Evolutionary conservation across 2,888 invertebrate genomes (phyloP), one percentile per base, ranked within the genome.

Genomic region (Erebia epiphron): DNA sequence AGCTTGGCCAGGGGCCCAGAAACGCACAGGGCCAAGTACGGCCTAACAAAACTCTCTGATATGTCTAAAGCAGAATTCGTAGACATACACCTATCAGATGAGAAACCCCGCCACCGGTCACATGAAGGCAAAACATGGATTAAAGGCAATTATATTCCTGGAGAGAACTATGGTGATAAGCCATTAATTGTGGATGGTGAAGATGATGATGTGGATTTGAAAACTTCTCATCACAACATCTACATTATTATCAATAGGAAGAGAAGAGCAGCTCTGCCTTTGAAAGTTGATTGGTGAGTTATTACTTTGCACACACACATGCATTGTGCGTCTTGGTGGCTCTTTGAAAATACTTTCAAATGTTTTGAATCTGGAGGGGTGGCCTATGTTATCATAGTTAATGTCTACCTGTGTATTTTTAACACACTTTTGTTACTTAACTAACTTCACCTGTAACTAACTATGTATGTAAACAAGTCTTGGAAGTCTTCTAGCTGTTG

Each of bases 41-140:
- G 96, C 2, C 79, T 95, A 0, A 96, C 95, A 1, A 89, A 90
- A 68, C 94, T 95, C 74, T 94, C 96, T 5, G 95, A 96, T 78
- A 88, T 96, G 86, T 95, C 95, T 8, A 91, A 93, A 75, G 85
- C 91, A 9, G 96, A 96, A 82, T 96, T 95, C 79, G 86, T 85
- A 79, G 89, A 91, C 1, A 78, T 90, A 18, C 93, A 94, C 72
- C 79, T 93, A 1, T 87, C 92, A 2, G 92, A 92, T 75, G 92
- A 92, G 69, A 83, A 77, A 69, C 80, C 80, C 0, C 73, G 69
- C 18, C 75, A 54, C 10, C 74, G 73, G 60, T 58, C 41, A 13
- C 56, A 16, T 0, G 13, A 50, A 11, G 94, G 80, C 5, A 87
- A 78, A 61, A 84, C 80, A 73, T 86, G 86, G 86, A 77, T 69